Base-by-base conservation (phyloP, 1,140 invertebrate genomes). In the Mya arenaria region DNA sequence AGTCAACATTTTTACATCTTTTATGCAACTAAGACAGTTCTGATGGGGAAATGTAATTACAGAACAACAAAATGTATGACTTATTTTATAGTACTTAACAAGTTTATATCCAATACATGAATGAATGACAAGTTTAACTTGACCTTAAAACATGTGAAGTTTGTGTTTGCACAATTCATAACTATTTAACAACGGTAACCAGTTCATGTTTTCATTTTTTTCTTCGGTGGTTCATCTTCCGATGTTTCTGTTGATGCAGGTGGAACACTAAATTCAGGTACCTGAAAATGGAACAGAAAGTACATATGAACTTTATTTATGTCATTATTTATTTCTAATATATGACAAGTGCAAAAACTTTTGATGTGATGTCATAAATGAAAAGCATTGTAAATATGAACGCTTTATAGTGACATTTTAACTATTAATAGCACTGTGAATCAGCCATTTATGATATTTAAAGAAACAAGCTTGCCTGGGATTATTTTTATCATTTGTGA, bases 181-280 rank as follows among this genome's bases (percentile, higher is more conserved):
- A n/a, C n/a, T n/a, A n/a, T n/a, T n/a, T n/a, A n/a, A n/a, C n/a
- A n/a, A n/a, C n/a, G n/a, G n/a, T n/a, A n/a, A n/a, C n/a, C n/a
- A n/a, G n/a, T 52, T 52, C 48, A 52, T 73, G 58, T 72, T 58
- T 82, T 82, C 39, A 82, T 73, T 66, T 87, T 84, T 55, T 84
- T 73, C 15, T 37, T 28, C 23, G 86, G 72, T 6, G 82, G 82
- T 41, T 81, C 77, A 30, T 81, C 84, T 13, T 58, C 41, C 28
- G 37, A 32, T 44, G 56, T 15, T n/a, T 80, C 56, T 39, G 78
- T 63, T n/a, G 25, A 56, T 0, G 62, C 79, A 10, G 88, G 81
- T 39, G 89, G 84, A 23, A 90, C 89, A 82, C 89, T 90, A 58
- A 90, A 89, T 0, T 83, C 87, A 60, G 87, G 79, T 44, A 90